Percentiles rank a stretch among this genome's conserved stretches.
Evolutionary conservation across 2,797 vertebrate species (phyloP).

Genomic region (Rhynchonycteris naso): DNA sequence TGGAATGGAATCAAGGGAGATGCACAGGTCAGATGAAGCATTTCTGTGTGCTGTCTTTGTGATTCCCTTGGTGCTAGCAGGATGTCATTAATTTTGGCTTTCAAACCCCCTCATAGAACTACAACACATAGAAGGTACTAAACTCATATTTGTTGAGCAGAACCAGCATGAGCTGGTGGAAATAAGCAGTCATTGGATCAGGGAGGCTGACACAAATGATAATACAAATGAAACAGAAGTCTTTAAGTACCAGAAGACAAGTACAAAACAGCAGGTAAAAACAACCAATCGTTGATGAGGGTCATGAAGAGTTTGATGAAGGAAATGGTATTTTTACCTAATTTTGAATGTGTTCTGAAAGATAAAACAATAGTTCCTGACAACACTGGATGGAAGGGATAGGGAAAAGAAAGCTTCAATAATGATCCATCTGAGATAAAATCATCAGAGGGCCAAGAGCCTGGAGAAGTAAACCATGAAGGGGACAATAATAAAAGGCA

Average conservation of each 20-base stretch:
- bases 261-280: neutral
- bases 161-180: neutral
- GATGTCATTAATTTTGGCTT: neutral
- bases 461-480: neutral
- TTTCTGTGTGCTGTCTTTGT: accelerated
- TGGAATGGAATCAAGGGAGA: neutral
- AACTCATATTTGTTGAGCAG: neutral
- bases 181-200: neutral
- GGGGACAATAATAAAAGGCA: neutral
- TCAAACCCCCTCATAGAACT: neutral
- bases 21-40: accelerated
- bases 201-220: neutral
- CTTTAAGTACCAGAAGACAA: neutral
- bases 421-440: neutral
- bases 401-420: neutral
- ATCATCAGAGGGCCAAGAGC: neutral
- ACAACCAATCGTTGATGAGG: neutral
- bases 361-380: neutral
- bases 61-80: too few relatives aligned
- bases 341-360: neutral
- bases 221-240: neutral
- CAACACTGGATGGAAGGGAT: neutral
- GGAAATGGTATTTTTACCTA: neutral
- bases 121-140: neutral
- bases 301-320: neutral